phyloP scores from a whole-genome alignment of 2,113 vertebrate species.

The Dasypus novemcinctus region DNA sequence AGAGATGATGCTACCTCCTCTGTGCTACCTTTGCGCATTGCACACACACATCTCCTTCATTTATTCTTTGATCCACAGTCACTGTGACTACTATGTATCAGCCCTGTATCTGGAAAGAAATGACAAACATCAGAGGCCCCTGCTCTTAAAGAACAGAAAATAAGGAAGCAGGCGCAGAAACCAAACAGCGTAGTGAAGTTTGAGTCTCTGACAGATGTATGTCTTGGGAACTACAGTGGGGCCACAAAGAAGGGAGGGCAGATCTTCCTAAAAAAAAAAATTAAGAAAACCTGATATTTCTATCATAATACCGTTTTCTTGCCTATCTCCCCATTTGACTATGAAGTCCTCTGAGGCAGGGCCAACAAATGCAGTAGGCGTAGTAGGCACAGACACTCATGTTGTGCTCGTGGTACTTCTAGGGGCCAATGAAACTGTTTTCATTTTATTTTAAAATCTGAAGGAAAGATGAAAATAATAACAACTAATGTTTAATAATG shows the following conservation, averaged over 20 bases:
- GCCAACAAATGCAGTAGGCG: neutral
- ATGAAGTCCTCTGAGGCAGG: neutral
- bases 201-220: neutral
- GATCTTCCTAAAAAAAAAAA: neutral
- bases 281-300: neutral
- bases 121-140: neutral
- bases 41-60: neutral
- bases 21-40: neutral
- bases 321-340: neutral
- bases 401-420: neutral
- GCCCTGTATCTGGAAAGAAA: neutral
- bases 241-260: neutral
- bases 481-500: neutral
- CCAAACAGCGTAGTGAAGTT: neutral
- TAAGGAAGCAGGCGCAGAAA: neutral
- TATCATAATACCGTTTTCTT: neutral
- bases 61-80: neutral
- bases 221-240: neutral
- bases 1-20: neutral
- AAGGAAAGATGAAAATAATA: neutral
- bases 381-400: neutral
- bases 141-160: neutral
- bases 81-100: neutral
- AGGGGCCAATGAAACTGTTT: neutral
- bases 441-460: neutral